Conservation (phyloP, 1,140 invertebrate species). For the Chironomus tepperi region DNA sequence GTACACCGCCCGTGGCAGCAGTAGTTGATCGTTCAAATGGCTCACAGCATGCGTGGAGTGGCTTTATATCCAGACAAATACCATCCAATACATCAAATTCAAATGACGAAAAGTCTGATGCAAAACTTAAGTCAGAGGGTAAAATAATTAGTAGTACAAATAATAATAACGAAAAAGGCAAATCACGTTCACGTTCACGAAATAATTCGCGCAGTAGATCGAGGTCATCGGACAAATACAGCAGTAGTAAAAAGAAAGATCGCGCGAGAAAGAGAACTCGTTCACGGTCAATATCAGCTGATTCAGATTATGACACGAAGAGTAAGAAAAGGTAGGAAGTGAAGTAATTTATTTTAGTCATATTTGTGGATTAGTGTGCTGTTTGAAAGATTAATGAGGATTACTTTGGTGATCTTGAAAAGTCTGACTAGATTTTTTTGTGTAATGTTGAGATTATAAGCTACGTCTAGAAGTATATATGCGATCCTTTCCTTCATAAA, state of each 20-base stretch:
- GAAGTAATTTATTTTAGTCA: neutral
- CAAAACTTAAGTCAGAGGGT: neutral
- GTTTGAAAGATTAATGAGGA: no score
- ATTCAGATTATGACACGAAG: constrained; percentile 6
- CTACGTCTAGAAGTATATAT: no score
- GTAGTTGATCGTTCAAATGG: constrained; percentile 42
- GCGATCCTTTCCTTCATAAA: no score
- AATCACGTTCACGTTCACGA: neutral
- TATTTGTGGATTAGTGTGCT: no score
- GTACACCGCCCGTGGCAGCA: constrained; percentile 47
- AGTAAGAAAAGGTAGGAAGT: neutral
- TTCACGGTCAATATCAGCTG: neutral
- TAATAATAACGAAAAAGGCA: constrained; percentile 19
- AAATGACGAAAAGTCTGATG: constrained; percentile 28
- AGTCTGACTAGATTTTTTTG: no score
- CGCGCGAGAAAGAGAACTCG: neutral
- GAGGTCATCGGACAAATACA: neutral
- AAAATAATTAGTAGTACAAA: constrained; percentile 20
- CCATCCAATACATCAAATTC: constrained; percentile 33
- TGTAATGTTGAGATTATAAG: no score
- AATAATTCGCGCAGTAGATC: neutral
- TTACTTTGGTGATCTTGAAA: no score
- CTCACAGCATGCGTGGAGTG: constrained; percentile 50
- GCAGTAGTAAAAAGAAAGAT: neutral
- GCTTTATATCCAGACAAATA: constrained; percentile 45